Evolutionary conservation across 2,888 invertebrate genomes (phyloP).

Genomic region (Adelphocoris suturalis): DNA sequence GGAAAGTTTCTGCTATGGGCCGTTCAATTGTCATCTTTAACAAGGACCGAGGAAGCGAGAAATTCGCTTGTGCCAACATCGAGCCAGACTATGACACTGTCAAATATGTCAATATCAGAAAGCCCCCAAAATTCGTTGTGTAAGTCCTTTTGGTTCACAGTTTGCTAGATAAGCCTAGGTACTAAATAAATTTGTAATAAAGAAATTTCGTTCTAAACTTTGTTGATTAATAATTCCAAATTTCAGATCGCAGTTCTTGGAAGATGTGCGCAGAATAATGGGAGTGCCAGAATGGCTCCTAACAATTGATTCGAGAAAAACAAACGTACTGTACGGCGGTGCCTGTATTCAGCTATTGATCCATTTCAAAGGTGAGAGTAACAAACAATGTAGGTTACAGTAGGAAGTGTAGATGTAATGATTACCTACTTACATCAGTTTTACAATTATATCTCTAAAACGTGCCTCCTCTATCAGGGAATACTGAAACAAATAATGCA

Average conservation of each 20-base stretch:
- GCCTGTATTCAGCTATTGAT: constrained; percentile 91
- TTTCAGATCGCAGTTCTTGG: constrained; percentile 89
- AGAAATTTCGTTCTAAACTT: neutral
- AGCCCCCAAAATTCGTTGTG: constrained; percentile 93
- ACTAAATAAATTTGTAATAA: too few relatives aligned
- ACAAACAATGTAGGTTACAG: too few relatives aligned
- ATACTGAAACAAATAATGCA: too few relatives aligned
- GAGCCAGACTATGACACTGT: constrained; percentile 94
- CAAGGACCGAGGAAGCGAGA: constrained; percentile 84
- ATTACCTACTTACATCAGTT: too few relatives aligned
- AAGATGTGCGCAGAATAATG: constrained; percentile 88
- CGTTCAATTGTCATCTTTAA: constrained; percentile 91
- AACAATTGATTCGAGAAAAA: constrained; percentile 89
- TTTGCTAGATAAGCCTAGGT: neutral
- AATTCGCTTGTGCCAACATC: constrained; percentile 94
- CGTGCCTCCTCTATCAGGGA: too few relatives aligned
- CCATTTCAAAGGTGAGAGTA: constrained; percentile 86
- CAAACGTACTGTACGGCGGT: constrained; percentile 87
- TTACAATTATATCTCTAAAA: too few relatives aligned
- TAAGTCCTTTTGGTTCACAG: constrained; percentile 80
- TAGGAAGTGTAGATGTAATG: too few relatives aligned
- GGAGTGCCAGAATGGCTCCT: constrained; percentile 95
- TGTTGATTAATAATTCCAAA: neutral
- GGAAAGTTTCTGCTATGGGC: constrained; percentile 89
- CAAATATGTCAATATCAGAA: constrained; percentile 92